Conservation (phyloP, 2,888 invertebrate species). For the Agriopis aurantiaria region DNA sequence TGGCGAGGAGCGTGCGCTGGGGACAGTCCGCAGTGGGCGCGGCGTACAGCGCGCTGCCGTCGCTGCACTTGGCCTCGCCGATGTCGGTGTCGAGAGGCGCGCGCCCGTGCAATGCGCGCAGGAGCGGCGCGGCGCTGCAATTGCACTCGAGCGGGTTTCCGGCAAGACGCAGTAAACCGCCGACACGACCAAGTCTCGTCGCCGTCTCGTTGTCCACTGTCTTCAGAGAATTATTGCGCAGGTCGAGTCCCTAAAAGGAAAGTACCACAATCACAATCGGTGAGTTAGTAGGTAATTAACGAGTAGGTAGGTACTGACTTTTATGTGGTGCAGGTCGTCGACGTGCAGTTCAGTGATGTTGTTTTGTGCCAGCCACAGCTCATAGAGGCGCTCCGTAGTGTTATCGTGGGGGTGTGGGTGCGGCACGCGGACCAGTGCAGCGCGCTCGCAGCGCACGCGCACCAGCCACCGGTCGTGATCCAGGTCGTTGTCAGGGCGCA, state of each 20-base stretch:
- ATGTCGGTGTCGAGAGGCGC: background rate
- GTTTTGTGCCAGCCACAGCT: constrained; percentile 3
- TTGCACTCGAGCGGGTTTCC: constrained; percentile 4
- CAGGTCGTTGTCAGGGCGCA: background rate
- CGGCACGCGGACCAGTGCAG: constrained; percentile 1
- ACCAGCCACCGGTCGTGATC: background rate
- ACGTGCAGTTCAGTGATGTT: background rate
- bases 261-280: background rate
- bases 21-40: background rate
- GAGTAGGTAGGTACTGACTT: background rate
- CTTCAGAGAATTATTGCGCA: constrained; percentile 1
- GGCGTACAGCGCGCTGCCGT: background rate
- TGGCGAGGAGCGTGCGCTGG: background rate
- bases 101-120: background rate
- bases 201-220: constrained; percentile 1
- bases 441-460: constrained; percentile 1
- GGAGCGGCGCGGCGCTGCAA: constrained; percentile 2
- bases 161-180: constrained; percentile 1
- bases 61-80: background rate
- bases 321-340: background rate
- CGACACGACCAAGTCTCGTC: background rate
- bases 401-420: background rate
- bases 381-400: background rate
- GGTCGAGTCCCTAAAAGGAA: background rate
- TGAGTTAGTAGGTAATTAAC: background rate